phyloP scores from a whole-genome alignment of 2,113 vertebrate genomes.

The Notarius lentiginosus region DNA sequence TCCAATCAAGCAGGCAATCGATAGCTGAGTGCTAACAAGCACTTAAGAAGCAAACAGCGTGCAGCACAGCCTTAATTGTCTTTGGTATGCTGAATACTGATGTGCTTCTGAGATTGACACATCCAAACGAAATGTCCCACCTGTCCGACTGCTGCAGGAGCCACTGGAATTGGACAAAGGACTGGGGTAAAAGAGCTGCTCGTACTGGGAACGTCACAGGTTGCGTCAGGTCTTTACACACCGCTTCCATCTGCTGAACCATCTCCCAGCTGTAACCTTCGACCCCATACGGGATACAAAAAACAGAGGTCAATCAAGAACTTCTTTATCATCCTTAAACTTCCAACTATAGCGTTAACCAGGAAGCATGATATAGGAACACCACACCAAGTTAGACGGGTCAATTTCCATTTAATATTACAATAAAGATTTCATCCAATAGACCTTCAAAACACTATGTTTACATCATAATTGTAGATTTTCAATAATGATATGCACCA shows the following conservation, averaged over 20 bases:
- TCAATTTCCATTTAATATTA: background rate
- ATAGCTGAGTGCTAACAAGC: background rate
- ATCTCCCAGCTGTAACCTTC: conserved; percentile 87
- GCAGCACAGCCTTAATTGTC: conserved; percentile 23
- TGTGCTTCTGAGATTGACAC: conserved; percentile 6
- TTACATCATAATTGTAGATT: background rate
- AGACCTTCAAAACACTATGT: background rate
- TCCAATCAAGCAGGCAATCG: conserved; percentile 42
- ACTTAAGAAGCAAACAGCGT: conserved; percentile 18
- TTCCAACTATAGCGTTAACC: background rate
- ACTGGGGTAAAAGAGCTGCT: conserved; percentile 79
- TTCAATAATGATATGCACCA: background rate
- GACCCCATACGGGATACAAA: conserved; percentile 29
- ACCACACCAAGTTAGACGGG: background rate
- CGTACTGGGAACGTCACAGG: conserved; percentile 87
- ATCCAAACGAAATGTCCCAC: conserved; percentile 60
- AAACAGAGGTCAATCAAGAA: background rate
- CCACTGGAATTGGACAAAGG: conserved; percentile 80
- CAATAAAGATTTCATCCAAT: background rate
- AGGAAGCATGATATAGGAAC: background rate
- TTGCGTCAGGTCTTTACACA: conserved; percentile 74
- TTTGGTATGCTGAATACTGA: conserved; percentile 38
- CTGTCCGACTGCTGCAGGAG: conserved; percentile 82
- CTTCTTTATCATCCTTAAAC: background rate
- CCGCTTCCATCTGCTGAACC: conserved; percentile 81